Evolutionary conservation across 2,797 vertebrate genomes (phyloP), one percentile per base, ranked within the genome.

Genomic region (Poeciliopsis infans): DNA sequence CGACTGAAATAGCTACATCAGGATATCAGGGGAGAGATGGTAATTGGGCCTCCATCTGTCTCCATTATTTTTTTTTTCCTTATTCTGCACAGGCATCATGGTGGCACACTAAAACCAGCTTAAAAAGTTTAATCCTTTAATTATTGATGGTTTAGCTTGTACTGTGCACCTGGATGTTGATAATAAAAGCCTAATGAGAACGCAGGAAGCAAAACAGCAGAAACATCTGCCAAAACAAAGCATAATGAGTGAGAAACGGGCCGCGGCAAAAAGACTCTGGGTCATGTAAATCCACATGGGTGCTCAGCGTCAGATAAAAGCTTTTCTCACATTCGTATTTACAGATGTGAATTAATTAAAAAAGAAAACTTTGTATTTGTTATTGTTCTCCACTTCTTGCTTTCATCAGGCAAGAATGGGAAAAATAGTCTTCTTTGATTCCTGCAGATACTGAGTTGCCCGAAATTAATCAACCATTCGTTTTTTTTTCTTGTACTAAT

Each of bases 121-220:
- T 92, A 92, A 91, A 75, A 91, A 91, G 83, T 93, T 89, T 86
- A 90, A 92, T 92, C 88, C 89, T 80, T 91, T 87, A 90, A 92
- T 92, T 90, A 93, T 90, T 93, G 88, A 90, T 82, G 90, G 83
- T 88, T 91, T 77, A 74, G 86, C 85, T 91, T 90, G 84, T 80
- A 76, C 91, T 88, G 84, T 83, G 86, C 89, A 90, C 93, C 92
- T 91, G 88, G 85, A 85, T 84, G 83, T 82, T 87, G 84, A 91
- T 89, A 81, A 93, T 87, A 82, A 93, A 90, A 87, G 85, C 84
- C 79, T 83, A 91, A 94, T 90, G 89, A 92, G 90, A 79, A 70
- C 69, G 78, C 77, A 57, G 79, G 55, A 83, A 86, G 87, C 82
- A 85, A 81, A 91, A 74, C 83, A 79, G 83, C 15, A 12, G 72